Percentiles rank a stretch among this genome's conserved stretches.
Evolutionary conservation across 2,797 vertebrate genomes (phyloP).

Genomic region (Catharus ustulatus): DNA sequence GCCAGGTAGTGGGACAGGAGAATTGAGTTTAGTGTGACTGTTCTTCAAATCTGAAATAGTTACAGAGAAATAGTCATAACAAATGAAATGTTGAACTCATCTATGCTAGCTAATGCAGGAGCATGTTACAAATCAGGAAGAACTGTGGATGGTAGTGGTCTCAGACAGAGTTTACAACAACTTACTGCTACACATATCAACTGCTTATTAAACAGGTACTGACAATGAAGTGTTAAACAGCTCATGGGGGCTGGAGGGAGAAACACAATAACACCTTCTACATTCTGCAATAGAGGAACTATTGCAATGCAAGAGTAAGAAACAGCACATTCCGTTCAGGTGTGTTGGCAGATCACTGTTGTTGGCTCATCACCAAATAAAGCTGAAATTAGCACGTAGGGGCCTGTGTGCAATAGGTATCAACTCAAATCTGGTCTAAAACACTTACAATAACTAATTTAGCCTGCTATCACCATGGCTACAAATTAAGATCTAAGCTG

Average conservation of each 20-base stretch:
- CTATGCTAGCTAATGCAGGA: neutral
- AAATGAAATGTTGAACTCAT: neutral
- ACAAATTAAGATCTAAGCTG: neutral
- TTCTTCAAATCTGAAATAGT: conserved; percentile 40
- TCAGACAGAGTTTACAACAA: neutral
- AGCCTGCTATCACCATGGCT: neutral
- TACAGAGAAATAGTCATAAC: neutral
- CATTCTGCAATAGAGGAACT: neutral
- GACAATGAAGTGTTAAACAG: neutral
- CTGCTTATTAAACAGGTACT: neutral
- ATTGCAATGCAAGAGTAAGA: neutral
- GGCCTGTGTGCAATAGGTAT: neutral
- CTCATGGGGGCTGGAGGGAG: neutral
- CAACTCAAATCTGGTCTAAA: neutral
- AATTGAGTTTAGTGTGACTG: conserved; percentile 8
- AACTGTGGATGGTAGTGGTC: neutral
- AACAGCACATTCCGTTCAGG: neutral
- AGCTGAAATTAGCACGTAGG: neutral
- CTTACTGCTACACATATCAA: neutral
- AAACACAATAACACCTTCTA: neutral
- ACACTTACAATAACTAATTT: neutral
- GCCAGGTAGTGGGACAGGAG: conserved; percentile 7
- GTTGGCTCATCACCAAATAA: neutral
- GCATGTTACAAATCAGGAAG: neutral
- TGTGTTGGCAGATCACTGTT: neutral